phyloP scores from a whole-genome alignment of 2,888 invertebrate species.

The Peribatodes rhomboidaria region DNA sequence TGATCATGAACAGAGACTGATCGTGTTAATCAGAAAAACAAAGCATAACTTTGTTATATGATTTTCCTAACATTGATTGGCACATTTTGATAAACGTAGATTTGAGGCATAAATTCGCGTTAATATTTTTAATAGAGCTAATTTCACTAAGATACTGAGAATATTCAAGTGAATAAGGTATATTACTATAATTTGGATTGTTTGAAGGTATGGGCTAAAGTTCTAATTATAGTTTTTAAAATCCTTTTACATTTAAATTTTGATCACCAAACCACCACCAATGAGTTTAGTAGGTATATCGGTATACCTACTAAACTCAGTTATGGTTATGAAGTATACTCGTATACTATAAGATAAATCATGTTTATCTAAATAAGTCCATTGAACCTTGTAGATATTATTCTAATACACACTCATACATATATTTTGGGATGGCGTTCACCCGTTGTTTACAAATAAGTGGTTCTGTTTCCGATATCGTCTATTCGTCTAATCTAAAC shows the following conservation, averaged over 20 bases:
- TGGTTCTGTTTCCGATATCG: constrained; percentile 31
- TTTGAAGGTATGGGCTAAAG: not conserved
- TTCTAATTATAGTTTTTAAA: no score
- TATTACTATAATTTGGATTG: not conserved
- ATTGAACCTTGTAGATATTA: constrained; percentile 46
- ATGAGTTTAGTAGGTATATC: no score
- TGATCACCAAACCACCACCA: no score
- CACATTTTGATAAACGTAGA: no score
- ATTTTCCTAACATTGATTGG: no score
- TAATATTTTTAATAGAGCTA: no score
- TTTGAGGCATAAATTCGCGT: no score
- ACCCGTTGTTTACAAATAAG: constrained; percentile 51
- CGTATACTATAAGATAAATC: constrained; percentile 32
- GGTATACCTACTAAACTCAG: constrained; percentile 1
- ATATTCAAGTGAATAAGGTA: no score
- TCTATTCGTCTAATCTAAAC: not conserved
- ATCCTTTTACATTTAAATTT: constrained; percentile 1
- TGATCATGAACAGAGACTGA: not conserved
- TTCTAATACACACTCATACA: constrained; percentile 35
- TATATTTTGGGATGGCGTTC: constrained; percentile 46
- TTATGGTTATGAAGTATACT: constrained; percentile 15
- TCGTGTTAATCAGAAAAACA: no score
- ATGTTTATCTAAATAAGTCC: constrained; percentile 44
- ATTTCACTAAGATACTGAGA: not conserved
- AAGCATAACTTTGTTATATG: no score